Evolutionary conservation across 2,113 vertebrate genomes (phyloP).

Genomic region (Scolopax mira): DNA sequence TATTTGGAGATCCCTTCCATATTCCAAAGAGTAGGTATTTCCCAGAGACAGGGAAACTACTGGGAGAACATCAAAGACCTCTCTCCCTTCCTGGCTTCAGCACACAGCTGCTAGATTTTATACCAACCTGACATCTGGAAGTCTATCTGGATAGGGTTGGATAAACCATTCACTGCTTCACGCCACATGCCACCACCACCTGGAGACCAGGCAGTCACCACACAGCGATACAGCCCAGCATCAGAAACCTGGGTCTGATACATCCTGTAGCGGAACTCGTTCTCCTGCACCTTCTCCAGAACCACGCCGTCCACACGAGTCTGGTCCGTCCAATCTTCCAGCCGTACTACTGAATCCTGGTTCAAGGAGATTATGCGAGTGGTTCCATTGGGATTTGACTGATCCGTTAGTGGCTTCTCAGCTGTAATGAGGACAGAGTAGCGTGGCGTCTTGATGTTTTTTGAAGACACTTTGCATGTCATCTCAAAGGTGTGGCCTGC

Average conservation of each 20-base stretch:
- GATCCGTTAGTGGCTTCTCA: constrained; percentile 72
- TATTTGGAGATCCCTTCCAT: not conserved
- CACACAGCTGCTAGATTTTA: not conserved
- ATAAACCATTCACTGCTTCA: constrained; percentile 77
- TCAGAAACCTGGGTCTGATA: constrained; percentile 88
- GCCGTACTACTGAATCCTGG: constrained; percentile 84
- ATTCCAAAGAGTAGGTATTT: not conserved
- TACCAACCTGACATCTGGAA: constrained; percentile 88
- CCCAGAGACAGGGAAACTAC: not conserved
- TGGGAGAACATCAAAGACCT: not conserved
- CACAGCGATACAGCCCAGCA: constrained; percentile 88
- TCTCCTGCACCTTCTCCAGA: constrained; percentile 85
- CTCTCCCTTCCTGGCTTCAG: not conserved
- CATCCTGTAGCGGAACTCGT: constrained; percentile 90
- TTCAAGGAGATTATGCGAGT: constrained; percentile 86
- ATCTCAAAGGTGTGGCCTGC: constrained; percentile 95
- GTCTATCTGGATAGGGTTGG: constrained; percentile 87
- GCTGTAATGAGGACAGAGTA: constrained; percentile 88
- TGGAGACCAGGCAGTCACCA: constrained; percentile 88
- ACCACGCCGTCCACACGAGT: constrained; percentile 83
- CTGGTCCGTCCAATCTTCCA: constrained; percentile 83
- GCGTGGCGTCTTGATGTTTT: constrained; percentile 86
- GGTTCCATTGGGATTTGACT: constrained; percentile 47
- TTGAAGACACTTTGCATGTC: constrained; percentile 82
- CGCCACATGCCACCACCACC: constrained; percentile 82